Base-by-base conservation (phyloP, 1,140 invertebrate species). In the Hylaeus anthracinus region DNA sequence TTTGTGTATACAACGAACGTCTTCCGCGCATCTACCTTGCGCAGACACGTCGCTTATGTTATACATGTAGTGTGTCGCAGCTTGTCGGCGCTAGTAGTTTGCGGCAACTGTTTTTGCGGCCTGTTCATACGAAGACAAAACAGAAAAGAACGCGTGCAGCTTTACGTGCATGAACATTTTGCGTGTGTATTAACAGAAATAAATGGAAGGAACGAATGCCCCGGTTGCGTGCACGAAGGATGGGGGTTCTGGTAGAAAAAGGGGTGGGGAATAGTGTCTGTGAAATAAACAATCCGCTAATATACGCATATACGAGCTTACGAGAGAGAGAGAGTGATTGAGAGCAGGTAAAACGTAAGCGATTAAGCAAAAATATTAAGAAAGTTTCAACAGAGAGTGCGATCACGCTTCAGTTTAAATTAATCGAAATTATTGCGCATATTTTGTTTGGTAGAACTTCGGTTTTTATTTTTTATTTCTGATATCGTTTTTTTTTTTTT, bases 261-360 rank as follows among this genome's bases (percentile, higher is more conserved):
- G 88, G 88, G 86, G 79, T 88, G 79, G 88, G 88, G 88, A 79
- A 88, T 79, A 88, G 87, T 88, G 88, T 89, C 86, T 89, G 85
- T 88, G 72, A 88, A 88, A 85, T 78, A 72, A 78, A 70, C 3
- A 58, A 77, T 58, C 64, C 26, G 51, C 26, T 72, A 53, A 72
- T 45, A 72, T 43, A 77, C 14, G 61, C 14, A 71, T 26, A 61
- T 37, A 69, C 66, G 39, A 64, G 70, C 65, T 67, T 67, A 66
- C 64, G n/a, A 61, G 69, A 71, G 43, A 48, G 60, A 79, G 67
- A 48, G 60, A 79, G 67, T 14, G 70, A 63, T 45, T 45, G 61
- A 67, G 5, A 48, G 3, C 26, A 51, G 6, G 58, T 39, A 65
- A 72, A 56, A 55, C 56, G 51, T 53, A 43, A 73, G 26, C n/a